Base-by-base conservation (phyloP, 2,888 invertebrate genomes). In the Drosophila stalkeri region DNA sequence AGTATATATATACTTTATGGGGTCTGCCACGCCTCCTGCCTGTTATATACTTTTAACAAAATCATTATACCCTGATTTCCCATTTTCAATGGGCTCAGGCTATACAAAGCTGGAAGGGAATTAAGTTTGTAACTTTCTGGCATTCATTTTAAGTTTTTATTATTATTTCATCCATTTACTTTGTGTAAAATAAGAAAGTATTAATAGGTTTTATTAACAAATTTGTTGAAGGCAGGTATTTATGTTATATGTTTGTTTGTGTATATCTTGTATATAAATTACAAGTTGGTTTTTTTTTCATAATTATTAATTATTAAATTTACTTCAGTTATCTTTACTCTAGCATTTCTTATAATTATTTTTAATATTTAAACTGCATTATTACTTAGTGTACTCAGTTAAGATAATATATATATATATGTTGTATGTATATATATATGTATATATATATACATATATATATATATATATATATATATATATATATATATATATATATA, bases 161-260 rank as follows among this genome's bases (percentile, higher is more conserved):
- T 85, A 76, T 85, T 75, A 82, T 88, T 71, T 85, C 80, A 81
- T 83, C 86, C 83, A 81, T 87, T 91, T 87, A 84, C 87, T 80
- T 87, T 87, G 80, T 87, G 88, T 88, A 86, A 90, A 89, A 86
- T 90, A 86, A 89, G 86, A 89, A 89, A 86, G 89, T 89, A 87
- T 84, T 85, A 90, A 80, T 89, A 84, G 79, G 86, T 85, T 81
- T 90, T 91, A 91, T 87, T 89, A 91, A 86, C 89, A 86, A 91
- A 89, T 90, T 90, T 89, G 85, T 91, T 89, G 91, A 91, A 91
- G 91, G 91, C 91, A 91, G 91, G 91, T 91, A 85, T 91, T 88
- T 90, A 90, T 91, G 88, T 91, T 90, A 83, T 91, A 84, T 90
- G 87, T 83, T 72, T 72, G 49, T 76, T 84, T 80, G 77, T 83